Base-by-base conservation (phyloP, 1,140 invertebrate species). In the Hypsibius dujardini region DNA sequence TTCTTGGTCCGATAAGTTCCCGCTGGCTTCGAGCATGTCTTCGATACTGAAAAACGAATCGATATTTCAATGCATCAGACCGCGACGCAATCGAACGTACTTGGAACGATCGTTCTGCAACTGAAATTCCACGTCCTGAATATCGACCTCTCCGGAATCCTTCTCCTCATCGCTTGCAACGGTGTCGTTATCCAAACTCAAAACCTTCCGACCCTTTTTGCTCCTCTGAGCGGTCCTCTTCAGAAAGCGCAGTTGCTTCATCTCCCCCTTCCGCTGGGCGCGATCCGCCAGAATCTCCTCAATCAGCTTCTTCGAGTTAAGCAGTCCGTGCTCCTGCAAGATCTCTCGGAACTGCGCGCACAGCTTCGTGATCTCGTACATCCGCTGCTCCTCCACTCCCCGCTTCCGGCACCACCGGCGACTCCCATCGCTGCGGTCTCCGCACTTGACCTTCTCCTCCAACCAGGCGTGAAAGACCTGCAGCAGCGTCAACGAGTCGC, bases 311-410 rank as follows among this genome's bases (percentile, higher is more conserved):
- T 70, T 72, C 42, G 1, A 47, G 59, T 15, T 46, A 50, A 71
- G 73, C 73, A 69, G 60, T 47, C 71, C 47, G 15, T 60, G 59
- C 75, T 88, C 88, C 79, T 87, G 84, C 47, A 96, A 79, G 50
- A 95, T 82, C 69, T 89, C 86, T 78, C 88, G 85, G 77, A 97
- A 93, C 79, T 98, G 95, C 50, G 86, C 82, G 47, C 92, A 83
- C 1, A 98, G 79, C 83, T 97, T 97, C 0, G 87, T 92, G 76
- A 95, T 88, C 81, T 97, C 94, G 77, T 96, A 97, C 78, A 98
- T 90, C 70, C 94, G 82, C 78, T 97, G 93, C 77, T 98, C 94
- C 79, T 98, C 93, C 1, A 98, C 81, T 67, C 62, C 12, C 72
- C 90, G 80, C 72, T 87, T 84, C 75, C 83, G 85, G 75, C 92